Conservation (phyloP, 2,797 vertebrate genomes). For the Centroberyx gerrardi region DNA sequence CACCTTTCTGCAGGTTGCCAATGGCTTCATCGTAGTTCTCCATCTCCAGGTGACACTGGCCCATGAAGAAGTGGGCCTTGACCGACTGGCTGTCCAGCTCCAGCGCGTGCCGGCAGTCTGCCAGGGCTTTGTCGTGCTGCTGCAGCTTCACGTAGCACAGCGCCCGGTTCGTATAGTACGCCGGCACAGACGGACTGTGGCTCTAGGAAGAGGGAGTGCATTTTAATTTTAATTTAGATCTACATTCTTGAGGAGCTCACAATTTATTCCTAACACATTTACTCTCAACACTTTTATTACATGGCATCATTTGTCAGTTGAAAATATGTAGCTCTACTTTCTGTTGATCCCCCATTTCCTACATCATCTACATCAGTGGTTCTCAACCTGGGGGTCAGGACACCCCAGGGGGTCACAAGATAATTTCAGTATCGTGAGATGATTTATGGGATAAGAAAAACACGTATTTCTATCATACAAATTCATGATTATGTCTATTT, state of each 20-base stretch:
- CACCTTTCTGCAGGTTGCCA: slow-evolving; percentile 94
- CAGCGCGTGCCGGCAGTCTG: slow-evolving; percentile 92
- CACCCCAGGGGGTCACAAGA: too few relatives aligned
- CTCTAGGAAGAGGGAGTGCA: slow-evolving; percentile 76
- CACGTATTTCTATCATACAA: too few relatives aligned
- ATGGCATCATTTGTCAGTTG: background rate
- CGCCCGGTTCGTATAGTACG: slow-evolving; percentile 94
- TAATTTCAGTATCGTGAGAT: too few relatives aligned
- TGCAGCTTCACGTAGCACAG: slow-evolving; percentile 96
- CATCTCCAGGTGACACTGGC: slow-evolving; percentile 95
- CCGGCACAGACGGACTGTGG: slow-evolving; percentile 91
- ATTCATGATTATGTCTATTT: too few relatives aligned
- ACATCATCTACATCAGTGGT: too few relatives aligned
- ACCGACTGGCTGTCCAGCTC: slow-evolving; percentile 94
- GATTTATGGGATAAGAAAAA: too few relatives aligned
- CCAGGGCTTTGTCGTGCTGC: slow-evolving; percentile 92
- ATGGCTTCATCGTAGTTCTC: slow-evolving; percentile 96
- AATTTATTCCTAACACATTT: background rate
- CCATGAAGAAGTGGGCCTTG: slow-evolving; percentile 96
- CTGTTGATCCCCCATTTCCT: background rate
- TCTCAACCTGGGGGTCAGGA: too few relatives aligned
- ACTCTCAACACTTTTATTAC: background rate
- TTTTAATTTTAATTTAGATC: background rate
- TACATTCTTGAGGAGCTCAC: background rate
- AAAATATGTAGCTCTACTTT: background rate